Base-by-base conservation (phyloP, 2,888 invertebrate species). In the Eremobia ochroleuca region DNA sequence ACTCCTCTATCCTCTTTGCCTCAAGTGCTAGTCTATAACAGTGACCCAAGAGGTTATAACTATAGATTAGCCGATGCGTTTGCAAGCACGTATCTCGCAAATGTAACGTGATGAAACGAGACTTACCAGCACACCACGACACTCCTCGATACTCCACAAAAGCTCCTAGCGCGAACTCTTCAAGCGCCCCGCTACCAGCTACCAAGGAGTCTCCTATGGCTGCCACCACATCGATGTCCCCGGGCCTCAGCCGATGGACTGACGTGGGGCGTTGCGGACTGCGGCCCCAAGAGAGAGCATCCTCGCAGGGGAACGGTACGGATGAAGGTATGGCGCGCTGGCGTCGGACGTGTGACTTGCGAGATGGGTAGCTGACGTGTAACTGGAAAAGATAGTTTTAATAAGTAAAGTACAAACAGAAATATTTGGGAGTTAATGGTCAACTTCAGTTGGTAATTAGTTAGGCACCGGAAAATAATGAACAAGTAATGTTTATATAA, bases 111-210 rank as follows among this genome's bases (percentile, higher is more conserved):
- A 34, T 70, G 5, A 15, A 40, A 49, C 2, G n/a, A 31, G 3
- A 73, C 87, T 87, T 87, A 97, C 98, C 98, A 88, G 97, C 97
- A 92, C 98, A 98, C 98, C 98, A 98, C 21, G 98, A 98, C 2
- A 98, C 97, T 1, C 98, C 98, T 71, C 98, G 94, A 83, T 98
- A 97, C 91, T 98, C 98, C 81, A 98, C 97, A 89, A 98, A 97
- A 0, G 98, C 98, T 4, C 98, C 98, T 5, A 98, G 93, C 1
- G 98, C 98, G 90, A 97, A 98, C 91, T 98, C 98, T 84, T 98
- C 98, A 85, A 98, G 92, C 0, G 98, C 98, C 1, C 98, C 98
- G 86, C 97, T 98, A 55, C 97, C 98, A 2, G 98, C 98, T 2
- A 98, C 97, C 84, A 98, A 92, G 0, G 98, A 98, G 92, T 98